phyloP scores from a whole-genome alignment of 2,888 invertebrate genomes.

The Catocala nupta region DNA sequence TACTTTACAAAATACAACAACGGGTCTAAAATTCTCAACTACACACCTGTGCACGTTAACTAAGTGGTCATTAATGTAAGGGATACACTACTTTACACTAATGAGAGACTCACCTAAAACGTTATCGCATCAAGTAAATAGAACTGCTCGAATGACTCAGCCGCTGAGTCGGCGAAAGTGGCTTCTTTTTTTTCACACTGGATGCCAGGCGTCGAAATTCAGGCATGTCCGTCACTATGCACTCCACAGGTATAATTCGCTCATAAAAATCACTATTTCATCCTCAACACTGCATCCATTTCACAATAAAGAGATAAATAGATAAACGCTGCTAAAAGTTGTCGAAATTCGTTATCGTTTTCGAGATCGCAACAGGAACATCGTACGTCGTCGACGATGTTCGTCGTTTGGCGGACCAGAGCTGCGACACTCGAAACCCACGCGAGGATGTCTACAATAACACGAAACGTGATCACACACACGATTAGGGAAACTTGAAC shows the following conservation, averaged over 20 bases:
- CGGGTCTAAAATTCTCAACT: not conserved
- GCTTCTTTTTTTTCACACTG: constrained; percentile 85
- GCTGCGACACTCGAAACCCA: constrained; percentile 61
- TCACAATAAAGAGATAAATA: constrained; percentile 27
- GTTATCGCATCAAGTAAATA: constrained; percentile 83
- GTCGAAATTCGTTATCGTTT: constrained; percentile 59
- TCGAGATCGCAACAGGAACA: constrained; percentile 64
- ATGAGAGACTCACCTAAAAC: constrained; percentile 83
- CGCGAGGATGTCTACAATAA: constrained; percentile 71
- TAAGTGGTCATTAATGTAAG: constrained; percentile 61
- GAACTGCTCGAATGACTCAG: constrained; percentile 72
- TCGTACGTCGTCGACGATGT: constrained; percentile 64
- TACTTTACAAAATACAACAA: constrained; percentile 31
- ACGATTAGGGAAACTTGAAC: constrained; percentile 55
- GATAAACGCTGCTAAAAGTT: constrained; percentile 28
- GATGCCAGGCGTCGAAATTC: constrained; percentile 77
- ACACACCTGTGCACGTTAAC: constrained; percentile 57
- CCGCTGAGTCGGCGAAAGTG: constrained; percentile 66
- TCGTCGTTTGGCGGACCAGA: constrained; percentile 53
- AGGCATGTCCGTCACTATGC: constrained; percentile 82
- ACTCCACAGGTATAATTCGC: constrained; percentile 62
- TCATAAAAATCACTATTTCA: constrained; percentile 67
- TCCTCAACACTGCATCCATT: constrained; percentile 80
- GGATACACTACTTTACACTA: constrained; percentile 65
- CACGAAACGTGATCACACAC: constrained; percentile 60